phyloP scores from a whole-genome alignment of 2,113 vertebrate genomes.

The Grammomys dolichurus region DNA sequence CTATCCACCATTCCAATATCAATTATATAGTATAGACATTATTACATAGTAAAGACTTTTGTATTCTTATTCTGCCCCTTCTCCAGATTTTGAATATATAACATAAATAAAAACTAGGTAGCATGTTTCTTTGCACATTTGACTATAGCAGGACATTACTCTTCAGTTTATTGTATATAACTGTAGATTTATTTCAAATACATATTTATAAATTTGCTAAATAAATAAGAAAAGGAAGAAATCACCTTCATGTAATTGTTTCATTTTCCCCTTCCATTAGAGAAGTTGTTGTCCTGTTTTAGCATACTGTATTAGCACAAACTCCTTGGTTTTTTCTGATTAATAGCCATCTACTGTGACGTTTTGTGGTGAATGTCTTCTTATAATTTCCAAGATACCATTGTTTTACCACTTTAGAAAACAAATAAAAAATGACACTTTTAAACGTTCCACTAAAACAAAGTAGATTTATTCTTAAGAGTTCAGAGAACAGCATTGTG shows the following conservation, averaged over 20 bases:
- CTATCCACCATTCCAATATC: not conserved
- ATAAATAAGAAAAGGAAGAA: not conserved
- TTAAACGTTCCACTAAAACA: constrained; percentile 81
- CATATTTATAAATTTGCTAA: not conserved
- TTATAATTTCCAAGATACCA: constrained; percentile 69
- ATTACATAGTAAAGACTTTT: not conserved
- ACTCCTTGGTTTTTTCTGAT: constrained; percentile 10
- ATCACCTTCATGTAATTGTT: not conserved
- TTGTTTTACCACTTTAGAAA: constrained; percentile 81
- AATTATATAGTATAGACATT: not conserved
- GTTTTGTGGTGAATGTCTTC: constrained; percentile 47
- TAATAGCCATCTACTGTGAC: constrained; percentile 45
- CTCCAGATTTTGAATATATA: not conserved
- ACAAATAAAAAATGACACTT: constrained; percentile 77
- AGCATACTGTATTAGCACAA: not conserved
- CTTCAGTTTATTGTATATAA: not conserved
- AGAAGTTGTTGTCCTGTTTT: not conserved
- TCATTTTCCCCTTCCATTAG: not conserved
- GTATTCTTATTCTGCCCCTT: not conserved
- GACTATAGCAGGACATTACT: not conserved
- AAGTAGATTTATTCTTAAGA: constrained; percentile 86
- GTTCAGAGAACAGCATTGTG: constrained; percentile 84
- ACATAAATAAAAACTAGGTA: not conserved
- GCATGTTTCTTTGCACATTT: not conserved
- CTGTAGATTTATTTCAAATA: not conserved